Base-by-base conservation (phyloP, 2,888 invertebrate genomes). In the Stegana nigrithorax region DNA sequence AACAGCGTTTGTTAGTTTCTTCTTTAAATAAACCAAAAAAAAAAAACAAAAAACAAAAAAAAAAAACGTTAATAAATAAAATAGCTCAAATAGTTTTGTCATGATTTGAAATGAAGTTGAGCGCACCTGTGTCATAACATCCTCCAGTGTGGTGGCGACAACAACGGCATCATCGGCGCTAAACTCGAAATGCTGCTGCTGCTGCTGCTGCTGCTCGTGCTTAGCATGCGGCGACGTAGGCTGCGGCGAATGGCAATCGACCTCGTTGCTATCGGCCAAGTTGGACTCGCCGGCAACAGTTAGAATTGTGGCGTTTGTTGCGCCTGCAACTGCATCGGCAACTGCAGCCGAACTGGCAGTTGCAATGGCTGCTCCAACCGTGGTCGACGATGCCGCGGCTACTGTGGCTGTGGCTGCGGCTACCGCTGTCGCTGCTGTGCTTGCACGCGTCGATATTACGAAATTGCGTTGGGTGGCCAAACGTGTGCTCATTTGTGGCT, bases 401-500 rank as follows among this genome's bases (percentile, higher is more conserved):
- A 17, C 56, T 10, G 58, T 55, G 10, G 51, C 51, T 32, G 51
- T 47, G 45, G 67, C 44, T 21, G 55, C 21, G 8, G 58, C 50
- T 23, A 63, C 14, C 6, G 51, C 51, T 32, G 63, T 8, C 50
- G 51, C 47, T 65, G 64, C 32, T 53, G 65, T 63, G 57, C 39
- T 44, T 58, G 72, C 65, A 59, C 78, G 73, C 64, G 81, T 81
- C 63, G 84, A 73, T 67, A 83, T 80, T 67, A 84, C 80, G 64
- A 84, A 84, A 70, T 82, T 84, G 69, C 85, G 77, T 73, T 83
- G 84, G 21, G 84, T 75, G 63, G 84, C 85, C 72, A 85, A 76
- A 68, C 84, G 81, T 64, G 85, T 84, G 74, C 82, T 84, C 85
- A 85, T 84, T 70, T 71, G 72, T 68, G 63, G 69, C 69, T 68